Evolutionary conservation across 2,113 vertebrate genomes (phyloP).

Genomic region (Colistium nudipinnis): DNA sequence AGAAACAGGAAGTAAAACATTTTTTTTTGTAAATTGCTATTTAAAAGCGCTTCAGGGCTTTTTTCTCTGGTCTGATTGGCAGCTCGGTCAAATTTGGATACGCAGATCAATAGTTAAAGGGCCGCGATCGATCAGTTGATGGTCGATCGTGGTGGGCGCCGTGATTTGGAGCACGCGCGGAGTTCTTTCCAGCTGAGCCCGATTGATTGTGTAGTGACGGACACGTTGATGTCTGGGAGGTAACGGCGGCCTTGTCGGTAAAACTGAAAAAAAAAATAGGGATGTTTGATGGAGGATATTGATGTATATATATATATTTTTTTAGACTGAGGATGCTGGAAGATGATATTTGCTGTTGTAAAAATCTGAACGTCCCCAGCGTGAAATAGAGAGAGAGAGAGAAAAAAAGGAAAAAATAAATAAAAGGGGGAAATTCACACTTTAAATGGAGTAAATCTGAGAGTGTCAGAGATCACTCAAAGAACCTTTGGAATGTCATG

Average conservation of each 20-base stretch:
- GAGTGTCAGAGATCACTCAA: too few relatives aligned
- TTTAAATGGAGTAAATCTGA: conserved; percentile 34
- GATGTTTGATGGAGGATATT: not conserved
- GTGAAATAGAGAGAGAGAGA: conserved; percentile 5
- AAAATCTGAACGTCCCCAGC: conserved; percentile 11
- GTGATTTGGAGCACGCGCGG: conserved; percentile 1
- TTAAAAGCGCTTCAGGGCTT: not conserved
- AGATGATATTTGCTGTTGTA: conserved; percentile 18
- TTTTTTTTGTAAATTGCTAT: conserved; percentile 4
- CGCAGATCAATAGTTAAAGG: conserved; percentile 23
- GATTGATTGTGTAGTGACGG: conserved; percentile 49
- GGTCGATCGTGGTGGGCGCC: conserved; percentile 50
- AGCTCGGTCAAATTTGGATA: conserved; percentile 12
- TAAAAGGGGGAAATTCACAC: not conserved
- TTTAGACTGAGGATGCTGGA: too few relatives aligned
- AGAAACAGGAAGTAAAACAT: conserved; percentile 11
- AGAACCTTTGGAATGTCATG: too few relatives aligned
- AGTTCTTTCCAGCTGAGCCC: conserved; percentile 14
- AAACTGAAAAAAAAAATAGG: conserved; percentile 24
- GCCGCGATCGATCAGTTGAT: conserved; percentile 39
- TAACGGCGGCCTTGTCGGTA: conserved; percentile 20
- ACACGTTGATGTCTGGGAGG: conserved; percentile 38
- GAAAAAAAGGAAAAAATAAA: too few relatives aligned
- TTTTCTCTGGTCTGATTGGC: not conserved
- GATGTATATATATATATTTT: conserved; percentile 44